Evolutionary conservation across 2,888 invertebrate genomes (phyloP).

Genomic region (Eupithecia dodoneata): DNA sequence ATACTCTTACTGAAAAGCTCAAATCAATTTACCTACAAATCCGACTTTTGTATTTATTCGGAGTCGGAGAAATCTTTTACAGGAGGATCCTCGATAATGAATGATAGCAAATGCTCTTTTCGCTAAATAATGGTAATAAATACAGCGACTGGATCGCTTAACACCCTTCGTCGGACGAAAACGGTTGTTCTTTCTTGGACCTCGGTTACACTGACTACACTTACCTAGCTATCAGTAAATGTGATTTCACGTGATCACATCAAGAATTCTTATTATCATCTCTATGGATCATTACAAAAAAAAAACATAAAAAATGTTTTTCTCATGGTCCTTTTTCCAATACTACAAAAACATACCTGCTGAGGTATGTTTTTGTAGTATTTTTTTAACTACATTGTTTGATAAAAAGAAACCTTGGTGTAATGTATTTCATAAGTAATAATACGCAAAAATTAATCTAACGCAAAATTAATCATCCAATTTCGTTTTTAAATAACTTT

Average conservation of each 20-base stretch:
- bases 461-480: background rate
- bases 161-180: conserved; percentile 61
- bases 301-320: no score
- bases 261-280: background rate
- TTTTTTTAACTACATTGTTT: background rate
- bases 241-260: background rate
- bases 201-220: conserved; percentile 43
- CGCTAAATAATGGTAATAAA: conserved; percentile 83
- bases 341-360: no score
- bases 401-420: background rate
- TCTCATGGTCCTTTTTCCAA: no score
- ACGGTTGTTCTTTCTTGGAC: conserved; percentile 40
- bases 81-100: conserved; percentile 66
- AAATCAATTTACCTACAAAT: conserved; percentile 29
- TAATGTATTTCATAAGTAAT: background rate
- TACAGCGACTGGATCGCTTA: conserved; percentile 78
- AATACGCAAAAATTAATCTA: background rate
- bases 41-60: conserved; percentile 47
- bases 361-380: background rate
- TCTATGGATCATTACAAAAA: background rate
- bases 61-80: conserved; percentile 55
- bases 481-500: background rate
- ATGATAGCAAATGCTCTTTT: conserved; percentile 77
- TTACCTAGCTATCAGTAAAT: background rate
- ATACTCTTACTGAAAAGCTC: conserved; percentile 21